Evolutionary conservation across 2,888 invertebrate species (phyloP).

Genomic region (Formica aserva): DNA sequence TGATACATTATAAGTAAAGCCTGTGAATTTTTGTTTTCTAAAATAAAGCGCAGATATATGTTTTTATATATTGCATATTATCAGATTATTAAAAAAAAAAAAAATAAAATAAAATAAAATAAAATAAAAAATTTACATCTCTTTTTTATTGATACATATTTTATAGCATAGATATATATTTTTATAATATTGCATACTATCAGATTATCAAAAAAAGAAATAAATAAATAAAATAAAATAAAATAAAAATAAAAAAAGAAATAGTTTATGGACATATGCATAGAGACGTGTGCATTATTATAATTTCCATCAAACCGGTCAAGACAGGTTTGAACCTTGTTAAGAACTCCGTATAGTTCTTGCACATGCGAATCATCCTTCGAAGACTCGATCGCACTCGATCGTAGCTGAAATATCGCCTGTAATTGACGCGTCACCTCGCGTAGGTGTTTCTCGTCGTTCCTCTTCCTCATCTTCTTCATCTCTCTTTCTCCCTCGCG

Average conservation of each 20-base stretch:
- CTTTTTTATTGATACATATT: too few relatives aligned
- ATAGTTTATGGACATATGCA: not conserved
- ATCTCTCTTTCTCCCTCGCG: conserved; percentile 34
- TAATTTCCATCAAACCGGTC: not conserved
- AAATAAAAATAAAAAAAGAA: too few relatives aligned
- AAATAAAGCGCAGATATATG: not conserved
- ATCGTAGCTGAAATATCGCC: conserved; percentile 22
- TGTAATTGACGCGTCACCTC: conserved; percentile 73
- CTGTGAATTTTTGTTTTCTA: not conserved
- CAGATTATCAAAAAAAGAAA: too few relatives aligned
- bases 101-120: not conserved
- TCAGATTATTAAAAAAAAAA: not conserved
- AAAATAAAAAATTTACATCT: too few relatives aligned
- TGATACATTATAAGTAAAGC: not conserved
- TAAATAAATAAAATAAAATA: too few relatives aligned
- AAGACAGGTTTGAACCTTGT: conserved; percentile 68
- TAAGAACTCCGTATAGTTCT: conserved; percentile 54
- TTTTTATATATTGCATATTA: not conserved
- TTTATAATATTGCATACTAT: too few relatives aligned
- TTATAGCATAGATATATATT: too few relatives aligned
- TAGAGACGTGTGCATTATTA: not conserved
- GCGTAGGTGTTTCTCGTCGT: conserved; percentile 53
- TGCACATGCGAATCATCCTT: conserved; percentile 10
- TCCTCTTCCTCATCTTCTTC: conserved; percentile 19
- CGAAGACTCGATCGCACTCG: not conserved